phyloP scores from a whole-genome alignment of 1,140 invertebrate species.

The Drosophila bocki region DNA sequence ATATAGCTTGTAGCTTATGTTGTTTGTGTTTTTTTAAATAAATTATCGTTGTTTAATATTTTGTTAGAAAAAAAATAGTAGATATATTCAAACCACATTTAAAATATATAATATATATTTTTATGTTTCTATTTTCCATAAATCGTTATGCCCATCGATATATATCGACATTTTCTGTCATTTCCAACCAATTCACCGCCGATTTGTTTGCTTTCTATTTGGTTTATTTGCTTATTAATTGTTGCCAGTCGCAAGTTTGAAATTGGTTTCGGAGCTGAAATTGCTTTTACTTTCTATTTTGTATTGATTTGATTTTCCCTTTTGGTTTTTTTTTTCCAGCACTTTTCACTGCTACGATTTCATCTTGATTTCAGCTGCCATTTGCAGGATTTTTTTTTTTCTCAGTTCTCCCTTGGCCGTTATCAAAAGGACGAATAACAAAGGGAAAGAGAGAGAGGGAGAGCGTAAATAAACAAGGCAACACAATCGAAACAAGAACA shows the following conservation, averaged over 20 bases:
- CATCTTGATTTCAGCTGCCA: slow-evolving; percentile 41
- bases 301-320: slow-evolving; percentile 4
- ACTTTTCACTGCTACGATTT: slow-evolving; percentile 56
- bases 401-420: slow-evolving; percentile 14
- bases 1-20: neutral
- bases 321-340: slow-evolving; percentile 8
- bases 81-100: neutral
- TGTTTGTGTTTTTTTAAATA: neutral
- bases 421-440: slow-evolving; percentile 51
- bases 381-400: slow-evolving; percentile 29
- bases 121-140: too few species aligned
- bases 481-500: slow-evolving; percentile 44
- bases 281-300: slow-evolving; percentile 30
- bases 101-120: neutral
- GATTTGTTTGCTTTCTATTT: slow-evolving; percentile 17
- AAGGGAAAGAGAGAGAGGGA: neutral
- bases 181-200: neutral
- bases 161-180: neutral
- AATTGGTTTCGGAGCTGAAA: slow-evolving; percentile 35
- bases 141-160: neutral
- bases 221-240: slow-evolving; percentile 54
- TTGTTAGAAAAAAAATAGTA: too few species aligned
- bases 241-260: slow-evolving; percentile 35
- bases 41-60: too few species aligned
- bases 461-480: slow-evolving; percentile 32